phyloP scores from a whole-genome alignment of 2,113 vertebrate genomes.

The Eonycteris spelaea region DNA sequence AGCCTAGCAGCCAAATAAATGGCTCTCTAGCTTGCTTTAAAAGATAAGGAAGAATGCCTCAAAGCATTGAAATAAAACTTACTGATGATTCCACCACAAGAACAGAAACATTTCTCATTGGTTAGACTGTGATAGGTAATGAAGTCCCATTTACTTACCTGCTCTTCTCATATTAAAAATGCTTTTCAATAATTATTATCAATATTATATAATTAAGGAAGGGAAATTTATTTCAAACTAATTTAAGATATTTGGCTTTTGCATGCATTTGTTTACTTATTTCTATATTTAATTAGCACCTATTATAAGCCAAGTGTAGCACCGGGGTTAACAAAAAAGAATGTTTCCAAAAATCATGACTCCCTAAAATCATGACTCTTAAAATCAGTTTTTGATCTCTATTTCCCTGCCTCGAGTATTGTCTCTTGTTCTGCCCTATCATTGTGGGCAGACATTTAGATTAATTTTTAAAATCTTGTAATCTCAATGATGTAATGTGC shows the following conservation, averaged over 20 bases:
- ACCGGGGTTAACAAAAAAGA: neutral
- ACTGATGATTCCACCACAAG: neutral
- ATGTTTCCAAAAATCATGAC: neutral
- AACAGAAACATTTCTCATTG: neutral
- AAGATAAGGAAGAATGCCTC: neutral
- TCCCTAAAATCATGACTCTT: neutral
- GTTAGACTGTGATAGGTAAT: neutral
- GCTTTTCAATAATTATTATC: neutral
- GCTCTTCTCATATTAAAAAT: slow-evolving; percentile 18
- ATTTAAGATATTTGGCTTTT: slow-evolving; percentile 21
- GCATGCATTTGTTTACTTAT: neutral
- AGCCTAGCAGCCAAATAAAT: neutral
- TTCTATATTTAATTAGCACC: neutral
- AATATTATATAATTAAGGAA: neutral
- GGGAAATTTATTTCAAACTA: neutral
- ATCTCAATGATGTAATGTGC: neutral
- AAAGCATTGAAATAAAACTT: neutral
- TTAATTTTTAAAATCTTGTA: neutral
- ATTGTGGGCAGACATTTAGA: neutral
- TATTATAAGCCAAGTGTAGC: neutral
- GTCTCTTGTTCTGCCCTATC: neutral
- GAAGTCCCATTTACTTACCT: neutral
- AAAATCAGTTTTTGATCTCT: neutral
- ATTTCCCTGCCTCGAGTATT: neutral
- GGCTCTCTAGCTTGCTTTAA: neutral